Evolutionary conservation across 2,888 invertebrate species (phyloP).

Genomic region (Archips xylosteana): DNA sequence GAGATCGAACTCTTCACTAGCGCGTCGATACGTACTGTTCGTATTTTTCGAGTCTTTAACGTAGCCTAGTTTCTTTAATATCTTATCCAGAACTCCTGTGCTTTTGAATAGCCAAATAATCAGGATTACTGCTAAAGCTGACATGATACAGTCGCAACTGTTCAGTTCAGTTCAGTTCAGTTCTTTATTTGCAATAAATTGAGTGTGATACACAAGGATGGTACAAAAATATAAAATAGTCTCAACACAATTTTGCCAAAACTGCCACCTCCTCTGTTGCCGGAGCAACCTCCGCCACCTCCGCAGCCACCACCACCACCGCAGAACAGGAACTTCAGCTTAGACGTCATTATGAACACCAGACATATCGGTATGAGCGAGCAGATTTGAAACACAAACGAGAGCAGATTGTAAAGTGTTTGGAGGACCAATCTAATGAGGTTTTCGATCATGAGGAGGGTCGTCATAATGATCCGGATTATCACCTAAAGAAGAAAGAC

Average conservation of each 20-base stretch:
- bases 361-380: constrained; percentile 4
- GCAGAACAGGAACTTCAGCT: constrained; percentile 1
- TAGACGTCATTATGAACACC: background rate
- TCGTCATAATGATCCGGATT: constrained; percentile 73
- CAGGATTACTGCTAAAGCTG: constrained; percentile 11
- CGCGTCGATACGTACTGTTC: background rate
- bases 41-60: background rate
- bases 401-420: constrained; percentile 68
- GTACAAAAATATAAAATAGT: too few species aligned
- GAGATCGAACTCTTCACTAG: background rate
- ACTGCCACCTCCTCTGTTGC: background rate
- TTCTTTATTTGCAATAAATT: too few species aligned
- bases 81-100: constrained; percentile 30
- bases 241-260: too few species aligned
- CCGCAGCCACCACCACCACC: background rate
- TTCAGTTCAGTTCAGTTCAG: too few species aligned
- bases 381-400: background rate
- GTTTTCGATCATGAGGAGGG: constrained; percentile 75
- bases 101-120: constrained; percentile 19
- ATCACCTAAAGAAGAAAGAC: constrained; percentile 57
- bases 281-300: background rate
- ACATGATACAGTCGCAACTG: constrained; percentile 31
- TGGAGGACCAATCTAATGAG: constrained; percentile 72
- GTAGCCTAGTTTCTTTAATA: constrained; percentile 34
- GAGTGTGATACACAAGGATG: too few species aligned